Conservation (phyloP, 2,797 vertebrate species). For the Rhinella marina region DNA sequence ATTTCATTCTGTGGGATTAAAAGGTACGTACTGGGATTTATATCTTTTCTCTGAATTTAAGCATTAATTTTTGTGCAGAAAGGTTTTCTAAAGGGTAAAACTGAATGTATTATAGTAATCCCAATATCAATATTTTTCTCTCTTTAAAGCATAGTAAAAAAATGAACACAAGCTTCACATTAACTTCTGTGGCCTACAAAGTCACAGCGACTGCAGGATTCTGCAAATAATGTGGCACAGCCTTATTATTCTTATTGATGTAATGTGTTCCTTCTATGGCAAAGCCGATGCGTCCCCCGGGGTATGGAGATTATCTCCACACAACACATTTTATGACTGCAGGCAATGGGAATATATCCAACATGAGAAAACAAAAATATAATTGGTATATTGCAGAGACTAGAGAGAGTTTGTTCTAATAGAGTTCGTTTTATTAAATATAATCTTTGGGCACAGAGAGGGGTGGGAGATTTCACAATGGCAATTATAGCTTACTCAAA, state of each 20-base stretch:
- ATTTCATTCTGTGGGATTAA: conserved; percentile 37
- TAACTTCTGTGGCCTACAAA: conserved; percentile 50
- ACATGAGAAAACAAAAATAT: conserved; percentile 46
- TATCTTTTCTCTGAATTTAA: not conserved
- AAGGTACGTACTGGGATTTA: conserved; percentile 23
- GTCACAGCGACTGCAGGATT: conserved; percentile 36
- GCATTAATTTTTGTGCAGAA: conserved; percentile 6
- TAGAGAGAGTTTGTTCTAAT: conserved; percentile 45
- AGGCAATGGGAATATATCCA: conserved; percentile 53
- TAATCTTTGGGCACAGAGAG: conserved; percentile 10
- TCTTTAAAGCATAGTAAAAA: conserved; percentile 20
- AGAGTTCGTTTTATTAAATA: conserved; percentile 50
- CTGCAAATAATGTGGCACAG: conserved; percentile 49
- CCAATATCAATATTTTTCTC: conserved; percentile 51
- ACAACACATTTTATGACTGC: conserved; percentile 61
- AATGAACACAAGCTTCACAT: conserved; percentile 42
- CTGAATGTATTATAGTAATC: conserved; percentile 42
- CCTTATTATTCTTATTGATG: conserved; percentile 50
- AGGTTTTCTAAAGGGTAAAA: conserved; percentile 31
- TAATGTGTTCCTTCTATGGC: conserved; percentile 45
- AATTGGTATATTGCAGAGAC: conserved; percentile 54
- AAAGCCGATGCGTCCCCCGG: conserved; percentile 44
- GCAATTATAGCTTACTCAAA: conserved; percentile 2
- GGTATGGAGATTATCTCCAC: conserved; percentile 59
- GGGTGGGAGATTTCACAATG: conserved; percentile 9